phyloP scores from a whole-genome alignment of 2,113 vertebrate species.

The Oxygymnocypris stewartii region DNA sequence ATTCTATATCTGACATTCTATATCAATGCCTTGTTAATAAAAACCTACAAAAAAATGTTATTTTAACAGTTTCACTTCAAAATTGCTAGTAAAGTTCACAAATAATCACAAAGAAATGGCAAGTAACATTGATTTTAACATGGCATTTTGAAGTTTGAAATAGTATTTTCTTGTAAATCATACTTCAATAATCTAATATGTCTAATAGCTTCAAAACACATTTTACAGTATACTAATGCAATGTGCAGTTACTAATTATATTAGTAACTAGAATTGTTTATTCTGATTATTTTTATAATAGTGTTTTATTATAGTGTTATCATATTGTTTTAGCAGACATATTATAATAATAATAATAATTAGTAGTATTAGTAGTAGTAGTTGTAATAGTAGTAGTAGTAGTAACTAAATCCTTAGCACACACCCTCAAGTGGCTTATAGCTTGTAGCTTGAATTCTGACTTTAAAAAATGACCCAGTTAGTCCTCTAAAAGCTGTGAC shows the following conservation, averaged over 20 bases:
- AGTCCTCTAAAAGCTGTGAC: slow-evolving; percentile 16
- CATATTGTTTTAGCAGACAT: not conserved
- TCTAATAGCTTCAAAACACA: no score
- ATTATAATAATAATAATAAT: not conserved
- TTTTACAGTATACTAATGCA: not conserved
- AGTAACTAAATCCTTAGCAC: not conserved
- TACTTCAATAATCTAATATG: no score
- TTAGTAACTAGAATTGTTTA: not conserved
- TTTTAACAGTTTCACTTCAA: no score
- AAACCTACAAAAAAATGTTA: not conserved
- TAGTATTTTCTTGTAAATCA: no score
- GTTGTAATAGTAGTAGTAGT: no score
- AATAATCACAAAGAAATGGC: no score
- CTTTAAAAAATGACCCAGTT: slow-evolving; percentile 6
- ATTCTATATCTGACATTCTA: not conserved
- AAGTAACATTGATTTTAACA: no score
- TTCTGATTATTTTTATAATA: not conserved
- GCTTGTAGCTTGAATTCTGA: not conserved
- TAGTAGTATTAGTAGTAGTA: no score
- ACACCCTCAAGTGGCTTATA: not conserved
- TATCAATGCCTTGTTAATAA: not conserved
- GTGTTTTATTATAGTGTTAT: not conserved
- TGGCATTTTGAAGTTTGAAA: no score
- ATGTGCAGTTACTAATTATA: not conserved
- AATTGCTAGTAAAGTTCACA: no score